These are phyloP conservation scores for Tinea trinotella DNA, from an alignment of 2,888 invertebrate species.

Conservation along the genomic window DNA sequence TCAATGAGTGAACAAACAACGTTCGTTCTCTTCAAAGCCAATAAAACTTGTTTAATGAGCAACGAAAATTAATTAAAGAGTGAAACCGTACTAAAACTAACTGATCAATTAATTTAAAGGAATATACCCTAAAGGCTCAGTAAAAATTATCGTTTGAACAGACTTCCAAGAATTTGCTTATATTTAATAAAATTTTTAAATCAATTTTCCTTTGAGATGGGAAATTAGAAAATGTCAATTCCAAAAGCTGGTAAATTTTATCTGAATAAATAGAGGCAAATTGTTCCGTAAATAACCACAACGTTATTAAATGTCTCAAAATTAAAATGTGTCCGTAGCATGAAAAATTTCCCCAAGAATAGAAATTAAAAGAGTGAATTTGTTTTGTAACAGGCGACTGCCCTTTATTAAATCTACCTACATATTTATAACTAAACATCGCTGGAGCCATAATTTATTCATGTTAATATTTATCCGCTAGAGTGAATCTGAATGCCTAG, in stretches of 20 bases:
- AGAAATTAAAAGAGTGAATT: no score
- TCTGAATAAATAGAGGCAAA: neutral
- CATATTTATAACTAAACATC: no score
- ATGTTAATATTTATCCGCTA: neutral
- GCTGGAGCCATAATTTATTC: neutral
- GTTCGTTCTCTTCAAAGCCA: neutral
- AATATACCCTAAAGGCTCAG: neutral
- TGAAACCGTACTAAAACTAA: neutral
- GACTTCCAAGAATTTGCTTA: neutral
- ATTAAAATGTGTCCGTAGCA: no score
- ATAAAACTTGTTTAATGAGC: neutral
- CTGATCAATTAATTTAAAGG: neutral
- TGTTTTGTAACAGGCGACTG: no score
- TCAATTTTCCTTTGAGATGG: conserved; percentile 5
- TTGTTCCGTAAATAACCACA: no score
- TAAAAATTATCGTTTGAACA: neutral
- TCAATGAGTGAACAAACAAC: neutral
- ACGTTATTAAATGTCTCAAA: no score
- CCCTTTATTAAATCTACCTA: no score
- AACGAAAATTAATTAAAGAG: neutral
- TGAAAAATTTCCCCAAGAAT: no score
- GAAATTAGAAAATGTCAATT: conserved; percentile 11
- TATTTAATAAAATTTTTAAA: neutral
- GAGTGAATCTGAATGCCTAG: neutral
- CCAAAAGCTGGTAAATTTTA: neutral